Evolutionary conservation across 2,888 invertebrate genomes (phyloP), one percentile per base, ranked within the genome.

Genomic region (Chaetogeoica ovagalla): DNA sequence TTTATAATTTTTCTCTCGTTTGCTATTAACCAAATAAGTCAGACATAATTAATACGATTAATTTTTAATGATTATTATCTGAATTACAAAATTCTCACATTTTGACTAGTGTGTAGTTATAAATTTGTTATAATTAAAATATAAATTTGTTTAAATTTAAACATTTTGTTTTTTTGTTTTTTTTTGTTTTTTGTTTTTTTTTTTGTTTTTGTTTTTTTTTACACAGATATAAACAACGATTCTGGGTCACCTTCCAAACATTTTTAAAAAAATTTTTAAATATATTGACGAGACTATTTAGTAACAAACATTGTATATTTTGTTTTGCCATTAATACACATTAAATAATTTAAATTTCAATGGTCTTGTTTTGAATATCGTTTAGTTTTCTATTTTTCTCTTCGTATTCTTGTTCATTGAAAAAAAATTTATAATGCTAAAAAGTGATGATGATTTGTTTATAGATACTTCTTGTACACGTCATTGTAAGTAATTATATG

Each of bases 221-320:
- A 79, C 30, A 57, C 79, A 79, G 79, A 79, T 79, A 62, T 79
- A 63, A 79, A 79, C 79, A 71, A 63, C 79, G 71, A 79, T 79
- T 79, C 79, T 70, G 79, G 79, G 62, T 71, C 79, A 71, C 70
- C 79, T 79, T 71, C 63, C 79, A 79, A 79, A 71, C 70, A 79
- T 63, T 57, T 79, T 71, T 79, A 79, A 77, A 69, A 59, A 37
- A 60, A 73, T 43, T 48, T 21, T n/a, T 23, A n/a, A 11, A 48
- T 23, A 30, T 39, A 79, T 63, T 71, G 60, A n/a, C n/a, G n/a
- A 70, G 77, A 71, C 63, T 79, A 52, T 77, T 79, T 79, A 55
- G 62, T 62, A 63, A 79, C 69, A 63, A 62, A 71, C 15, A 65
- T 69, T 79, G 63, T 79, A 70, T 6, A 79, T 70, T 62, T 70